Conservation (phyloP, 2,888 invertebrate species). For the Drosophila ustulata region DNA sequence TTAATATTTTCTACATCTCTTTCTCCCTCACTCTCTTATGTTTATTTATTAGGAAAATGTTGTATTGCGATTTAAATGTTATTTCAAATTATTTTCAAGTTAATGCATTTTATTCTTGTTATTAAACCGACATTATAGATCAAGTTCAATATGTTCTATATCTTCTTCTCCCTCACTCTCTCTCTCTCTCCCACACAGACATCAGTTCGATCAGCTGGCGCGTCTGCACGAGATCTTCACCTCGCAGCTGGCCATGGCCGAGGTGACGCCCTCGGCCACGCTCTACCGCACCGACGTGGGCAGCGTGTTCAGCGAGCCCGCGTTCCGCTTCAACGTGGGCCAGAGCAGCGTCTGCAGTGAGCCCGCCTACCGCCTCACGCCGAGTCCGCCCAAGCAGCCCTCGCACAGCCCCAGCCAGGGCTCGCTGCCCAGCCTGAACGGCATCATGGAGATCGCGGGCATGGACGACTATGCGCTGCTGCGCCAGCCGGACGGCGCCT, state of each 20-base stretch:
- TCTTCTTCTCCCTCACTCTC: too few relatives aligned
- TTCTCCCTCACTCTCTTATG: too few relatives aligned
- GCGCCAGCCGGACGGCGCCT: constrained; percentile 96
- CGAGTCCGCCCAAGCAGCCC: constrained; percentile 85
- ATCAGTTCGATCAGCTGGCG: constrained; percentile 92
- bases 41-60: too few relatives aligned
- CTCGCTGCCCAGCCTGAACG: constrained; percentile 87
- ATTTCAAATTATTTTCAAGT: too few relatives aligned
- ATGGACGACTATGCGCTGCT: constrained; percentile 89
- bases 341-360: constrained; percentile 95
- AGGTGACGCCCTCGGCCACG: constrained; percentile 87
- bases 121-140: too few relatives aligned
- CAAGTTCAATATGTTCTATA: too few relatives aligned
- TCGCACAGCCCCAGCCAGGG: constrained; percentile 85
- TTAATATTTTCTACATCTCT: too few relatives aligned
- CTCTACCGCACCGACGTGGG: constrained; percentile 86
- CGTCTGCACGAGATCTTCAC: constrained; percentile 93
- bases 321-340: constrained; percentile 84
- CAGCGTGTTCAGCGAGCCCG: constrained; percentile 85
- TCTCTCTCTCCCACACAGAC: constrained; percentile 58
- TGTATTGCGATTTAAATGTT: too few relatives aligned
- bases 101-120: too few relatives aligned
- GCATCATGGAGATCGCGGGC: constrained; percentile 87
- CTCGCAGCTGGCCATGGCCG: constrained; percentile 91
- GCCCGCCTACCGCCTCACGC: constrained; percentile 89